Evolutionary conservation across 2,888 invertebrate genomes (phyloP).

Genomic region (Barypeithes pellucidus): DNA sequence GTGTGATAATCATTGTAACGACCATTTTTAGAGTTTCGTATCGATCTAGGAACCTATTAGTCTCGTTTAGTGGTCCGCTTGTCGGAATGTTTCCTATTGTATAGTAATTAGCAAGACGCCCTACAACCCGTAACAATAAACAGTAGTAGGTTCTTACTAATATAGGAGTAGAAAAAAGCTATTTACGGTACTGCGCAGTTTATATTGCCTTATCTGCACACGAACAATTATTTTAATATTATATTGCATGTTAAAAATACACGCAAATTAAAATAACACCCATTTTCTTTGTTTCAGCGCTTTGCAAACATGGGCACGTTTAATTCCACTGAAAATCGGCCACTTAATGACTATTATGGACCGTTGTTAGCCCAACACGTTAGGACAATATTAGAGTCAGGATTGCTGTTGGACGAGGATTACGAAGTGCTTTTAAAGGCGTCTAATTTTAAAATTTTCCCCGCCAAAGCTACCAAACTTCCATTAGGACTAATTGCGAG

Average conservation of each 20-base stretch:
- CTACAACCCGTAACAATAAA: too few species aligned
- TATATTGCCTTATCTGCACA: not conserved
- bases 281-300: conserved; percentile 10
- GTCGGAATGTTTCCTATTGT: too few species aligned
- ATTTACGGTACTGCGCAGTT: too few species aligned
- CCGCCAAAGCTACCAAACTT: conserved; percentile 41
- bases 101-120: too few species aligned
- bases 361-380: conserved; percentile 53
- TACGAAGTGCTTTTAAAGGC: conserved; percentile 57
- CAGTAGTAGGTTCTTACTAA: too few species aligned
- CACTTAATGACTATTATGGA: conserved; percentile 42
- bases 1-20: too few species aligned
- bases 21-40: too few species aligned
- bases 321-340: conserved; percentile 3
- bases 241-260: too few species aligned
- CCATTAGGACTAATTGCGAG: conserved; percentile 52
- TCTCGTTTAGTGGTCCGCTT: too few species aligned
- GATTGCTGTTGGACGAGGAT: conserved; percentile 60
- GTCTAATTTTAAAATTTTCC: conserved; percentile 45
- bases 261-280: not conserved
- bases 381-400: conserved; percentile 58
- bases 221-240: too few species aligned
- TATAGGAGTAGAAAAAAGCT: too few species aligned
- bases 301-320: conserved; percentile 25
- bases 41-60: too few species aligned